Conservation (phyloP, 2,113 vertebrate species). For the Peromyscus maniculatus region DNA sequence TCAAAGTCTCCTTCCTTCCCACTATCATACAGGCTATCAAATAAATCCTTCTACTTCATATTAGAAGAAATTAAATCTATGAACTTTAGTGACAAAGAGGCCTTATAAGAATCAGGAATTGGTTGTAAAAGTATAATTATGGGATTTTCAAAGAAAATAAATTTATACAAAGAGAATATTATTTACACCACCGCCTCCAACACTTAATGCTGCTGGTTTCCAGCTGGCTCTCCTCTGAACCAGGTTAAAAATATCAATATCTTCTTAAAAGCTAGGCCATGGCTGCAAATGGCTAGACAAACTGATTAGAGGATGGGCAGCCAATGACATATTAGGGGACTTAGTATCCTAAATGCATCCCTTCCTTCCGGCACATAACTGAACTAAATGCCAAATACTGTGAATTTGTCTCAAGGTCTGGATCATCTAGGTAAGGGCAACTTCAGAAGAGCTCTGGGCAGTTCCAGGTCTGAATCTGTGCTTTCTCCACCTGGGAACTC, state of each 20-base stretch:
- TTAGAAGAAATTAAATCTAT: slow-evolving; percentile 33
- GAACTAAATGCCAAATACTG: not conserved
- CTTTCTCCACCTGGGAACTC: not conserved
- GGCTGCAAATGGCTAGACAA: not conserved
- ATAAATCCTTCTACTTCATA: slow-evolving; percentile 23
- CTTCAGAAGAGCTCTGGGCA: not conserved
- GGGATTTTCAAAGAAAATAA: slow-evolving; percentile 50
- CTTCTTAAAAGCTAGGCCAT: slow-evolving; percentile 40
- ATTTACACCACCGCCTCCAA: not conserved
- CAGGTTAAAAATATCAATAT: slow-evolving; percentile 9
- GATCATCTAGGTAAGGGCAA: not conserved
- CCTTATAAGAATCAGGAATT: not conserved
- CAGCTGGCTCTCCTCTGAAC: not conserved
- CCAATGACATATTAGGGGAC: slow-evolving; percentile 43
- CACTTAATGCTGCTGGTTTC: not conserved
- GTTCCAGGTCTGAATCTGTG: not conserved
- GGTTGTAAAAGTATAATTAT: not conserved
- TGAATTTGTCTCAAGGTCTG: not conserved
- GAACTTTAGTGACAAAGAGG: not conserved
- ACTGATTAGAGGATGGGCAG: not conserved
- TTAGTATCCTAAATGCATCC: not conserved
- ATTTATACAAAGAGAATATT: not conserved
- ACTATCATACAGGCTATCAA: not conserved
- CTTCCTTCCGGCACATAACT: not conserved
- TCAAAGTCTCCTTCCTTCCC: not conserved